Conservation (phyloP, 2,797 vertebrate species). For the Gouania willdenowi region DNA sequence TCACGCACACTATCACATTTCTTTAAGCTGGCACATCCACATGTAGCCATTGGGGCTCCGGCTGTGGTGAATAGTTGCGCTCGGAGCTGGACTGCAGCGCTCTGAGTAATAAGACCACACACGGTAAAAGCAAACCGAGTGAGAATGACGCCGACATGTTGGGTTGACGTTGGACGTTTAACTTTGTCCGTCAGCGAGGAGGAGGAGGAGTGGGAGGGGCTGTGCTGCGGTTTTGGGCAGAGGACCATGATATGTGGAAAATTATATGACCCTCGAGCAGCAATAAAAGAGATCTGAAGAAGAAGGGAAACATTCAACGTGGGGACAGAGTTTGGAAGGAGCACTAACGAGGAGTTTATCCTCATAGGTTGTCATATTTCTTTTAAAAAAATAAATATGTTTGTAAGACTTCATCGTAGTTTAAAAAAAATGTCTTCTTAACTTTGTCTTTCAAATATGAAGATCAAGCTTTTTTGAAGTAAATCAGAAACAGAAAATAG, state of each 20-base stretch:
- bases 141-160: constrained; percentile 15
- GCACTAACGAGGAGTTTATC: too few relatives aligned
- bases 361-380: too few relatives aligned
- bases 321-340: too few relatives aligned
- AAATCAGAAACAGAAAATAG: too few relatives aligned
- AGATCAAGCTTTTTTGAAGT: too few relatives aligned
- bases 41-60: constrained; percentile 8
- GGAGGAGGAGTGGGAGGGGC: constrained; percentile 2
- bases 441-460: too few relatives aligned
- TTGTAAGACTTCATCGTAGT: too few relatives aligned
- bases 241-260: background rate
- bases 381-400: too few relatives aligned
- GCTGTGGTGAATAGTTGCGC: constrained; percentile 37
- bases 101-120: constrained; percentile 66
- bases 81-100: constrained; percentile 41
- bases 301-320: too few relatives aligned
- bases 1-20: constrained; percentile 52
- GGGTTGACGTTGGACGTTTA: constrained; percentile 25
- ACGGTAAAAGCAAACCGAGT: constrained; percentile 12
- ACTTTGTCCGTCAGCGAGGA: constrained; percentile 16
- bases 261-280: too few relatives aligned
- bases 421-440: too few relatives aligned
- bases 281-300: background rate
- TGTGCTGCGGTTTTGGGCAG: constrained; percentile 1
- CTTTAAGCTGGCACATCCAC: constrained; percentile 40